Percentiles rank a stretch among this genome's conserved stretches.
These are phyloP conservation scores for Megathymus violae DNA, from an alignment of 1,140 invertebrate species.

Conservation along the genomic window DNA sequence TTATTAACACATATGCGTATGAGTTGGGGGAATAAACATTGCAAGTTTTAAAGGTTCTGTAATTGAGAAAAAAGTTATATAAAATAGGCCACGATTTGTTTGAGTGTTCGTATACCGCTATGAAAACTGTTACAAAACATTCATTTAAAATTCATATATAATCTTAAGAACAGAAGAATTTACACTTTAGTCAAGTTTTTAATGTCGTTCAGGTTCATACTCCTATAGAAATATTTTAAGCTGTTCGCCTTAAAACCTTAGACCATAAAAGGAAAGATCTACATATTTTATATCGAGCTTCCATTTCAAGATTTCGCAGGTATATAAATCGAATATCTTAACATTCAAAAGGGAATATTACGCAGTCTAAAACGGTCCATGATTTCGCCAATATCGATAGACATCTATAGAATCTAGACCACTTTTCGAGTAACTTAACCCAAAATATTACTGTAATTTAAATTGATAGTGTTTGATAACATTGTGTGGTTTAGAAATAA, in stretches of 20 bases:
- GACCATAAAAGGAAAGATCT: conserved; percentile 30
- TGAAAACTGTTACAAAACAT: no score
- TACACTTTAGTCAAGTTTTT: no score
- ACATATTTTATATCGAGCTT: conserved; percentile 32
- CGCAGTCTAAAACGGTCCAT: conserved; percentile 35
- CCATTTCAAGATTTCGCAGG: conserved; percentile 34
- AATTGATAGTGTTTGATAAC: conserved; percentile 15
- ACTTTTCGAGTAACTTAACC: conserved; percentile 43
- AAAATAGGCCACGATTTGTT: no score
- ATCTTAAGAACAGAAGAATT: no score
- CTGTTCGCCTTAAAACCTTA: conserved; percentile 4
- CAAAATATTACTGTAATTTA: conserved; percentile 37
- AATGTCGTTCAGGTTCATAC: no score
- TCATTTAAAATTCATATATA: no score
- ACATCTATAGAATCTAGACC: conserved; percentile 54
- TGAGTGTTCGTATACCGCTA: no score
- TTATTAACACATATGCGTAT: no score
- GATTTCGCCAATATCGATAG: conserved; percentile 59
- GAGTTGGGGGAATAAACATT: no score
- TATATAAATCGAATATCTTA: conserved; percentile 37
- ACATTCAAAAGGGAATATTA: conserved; percentile 37
- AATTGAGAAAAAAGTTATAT: no score
- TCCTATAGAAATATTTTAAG: conserved; percentile 8
- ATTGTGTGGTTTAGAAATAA: no score
- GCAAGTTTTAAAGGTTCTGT: no score